Percentiles rank a stretch among this genome's conserved stretches.
Conservation (phyloP, 2,797 vertebrate species). For the Melanotaenia boesemani region DNA sequence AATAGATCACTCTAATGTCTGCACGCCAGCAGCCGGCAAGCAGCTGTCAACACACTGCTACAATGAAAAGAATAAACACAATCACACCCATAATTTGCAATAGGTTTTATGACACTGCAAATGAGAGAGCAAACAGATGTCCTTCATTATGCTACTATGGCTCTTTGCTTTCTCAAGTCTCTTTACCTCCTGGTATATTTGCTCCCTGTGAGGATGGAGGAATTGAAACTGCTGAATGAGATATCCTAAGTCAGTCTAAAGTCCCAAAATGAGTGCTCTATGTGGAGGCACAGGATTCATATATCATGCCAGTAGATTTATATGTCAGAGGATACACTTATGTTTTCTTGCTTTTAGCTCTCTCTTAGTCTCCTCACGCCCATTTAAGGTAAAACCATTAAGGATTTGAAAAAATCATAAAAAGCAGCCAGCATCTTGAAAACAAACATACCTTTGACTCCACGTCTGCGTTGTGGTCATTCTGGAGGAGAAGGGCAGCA, state of each 20-base stretch:
- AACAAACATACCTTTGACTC: conserved; percentile 91
- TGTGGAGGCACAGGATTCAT: background rate
- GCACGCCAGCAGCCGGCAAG: background rate
- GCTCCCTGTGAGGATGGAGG: background rate
- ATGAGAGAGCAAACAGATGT: background rate
- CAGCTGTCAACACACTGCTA: background rate
- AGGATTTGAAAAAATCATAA: background rate
- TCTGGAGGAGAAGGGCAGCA: conserved; percentile 94
- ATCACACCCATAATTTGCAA: background rate
- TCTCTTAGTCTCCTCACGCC: background rate
- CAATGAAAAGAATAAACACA: background rate
- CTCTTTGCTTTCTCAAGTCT: no score
- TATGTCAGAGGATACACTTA: background rate
- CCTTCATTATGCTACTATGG: background rate
- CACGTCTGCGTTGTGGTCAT: conserved; percentile 95
- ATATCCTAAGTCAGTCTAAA: background rate
- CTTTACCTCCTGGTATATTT: no score
- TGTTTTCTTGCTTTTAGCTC: background rate
- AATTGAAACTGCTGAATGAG: background rate
- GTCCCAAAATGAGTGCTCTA: background rate
- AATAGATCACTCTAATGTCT: background rate
- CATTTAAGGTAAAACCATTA: background rate
- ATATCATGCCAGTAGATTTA: background rate
- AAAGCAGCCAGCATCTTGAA: background rate
- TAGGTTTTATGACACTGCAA: background rate